Base-by-base conservation (phyloP, 1,140 invertebrate species). In the Semibalanus balanoides region DNA sequence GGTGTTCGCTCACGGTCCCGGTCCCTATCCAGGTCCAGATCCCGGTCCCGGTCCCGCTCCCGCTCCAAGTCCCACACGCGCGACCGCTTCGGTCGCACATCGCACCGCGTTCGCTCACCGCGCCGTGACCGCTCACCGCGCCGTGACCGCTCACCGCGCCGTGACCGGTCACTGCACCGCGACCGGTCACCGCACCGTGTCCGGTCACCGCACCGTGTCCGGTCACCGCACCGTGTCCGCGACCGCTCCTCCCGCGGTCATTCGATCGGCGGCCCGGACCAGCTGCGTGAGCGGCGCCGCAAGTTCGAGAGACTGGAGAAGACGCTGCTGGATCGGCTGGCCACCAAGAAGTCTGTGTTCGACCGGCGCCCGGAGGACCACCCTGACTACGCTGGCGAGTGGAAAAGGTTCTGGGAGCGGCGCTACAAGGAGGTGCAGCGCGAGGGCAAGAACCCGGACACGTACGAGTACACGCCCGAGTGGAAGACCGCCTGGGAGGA, bases 301-400 rank as follows among this genome's bases (percentile, higher is more conserved):
- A 72, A 72, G 70, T 72, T 72, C 70, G 29, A 72, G 29, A 17
- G 29, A 3, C 70, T 72, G 70, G 70, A 72, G 70, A 28, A 30
- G 28, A 72, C 3, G 9, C 9, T 76, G 75, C 31, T 76, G n/a
- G 70, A 30, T 22, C 35, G 71, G 17, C 29, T 76, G 31, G 74
- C 35, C 27, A 35, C 31, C 28, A 70, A 73, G 27, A 76, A 72
- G 64, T 30, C 40, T 0, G 74, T 76, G 72, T 90, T 92, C 81
- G 89, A 93, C 79, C 90, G 91, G 79, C 92, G 92, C 82, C 92
- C 92, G 0, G 92, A 94, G 80, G 93, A 93, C 79, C 92, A 93
- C 85, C 92, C 92, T 0, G 85, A 89, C 9, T 94, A 94, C 81
- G 90, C 91, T 0, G 90, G 92, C 29, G 92, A 94, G 80, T 94